Conservation (phyloP, 2,113 vertebrate genomes). For the Pseudolaguvia tuberculata region DNA sequence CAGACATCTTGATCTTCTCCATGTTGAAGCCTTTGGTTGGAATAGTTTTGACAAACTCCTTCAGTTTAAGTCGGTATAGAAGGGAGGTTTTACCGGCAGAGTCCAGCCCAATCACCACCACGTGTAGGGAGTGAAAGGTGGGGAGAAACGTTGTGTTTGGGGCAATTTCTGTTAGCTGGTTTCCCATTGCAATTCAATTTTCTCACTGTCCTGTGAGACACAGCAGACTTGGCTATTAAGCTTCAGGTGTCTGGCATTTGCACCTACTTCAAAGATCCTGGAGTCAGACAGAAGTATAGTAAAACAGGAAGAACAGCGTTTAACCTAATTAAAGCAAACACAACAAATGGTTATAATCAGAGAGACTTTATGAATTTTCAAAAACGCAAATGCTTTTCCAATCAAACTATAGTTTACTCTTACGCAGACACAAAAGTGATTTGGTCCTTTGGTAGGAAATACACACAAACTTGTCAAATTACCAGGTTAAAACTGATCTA, state of each 20-base stretch:
- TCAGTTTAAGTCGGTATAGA: constrained; percentile 83
- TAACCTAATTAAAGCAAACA: constrained; percentile 62
- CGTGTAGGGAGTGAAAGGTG: constrained; percentile 77
- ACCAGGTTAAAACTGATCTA: constrained; percentile 35
- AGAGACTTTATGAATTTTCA: too few species aligned
- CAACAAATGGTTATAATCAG: constrained; percentile 43
- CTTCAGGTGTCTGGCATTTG: constrained; percentile 59
- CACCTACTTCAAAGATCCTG: constrained; percentile 50
- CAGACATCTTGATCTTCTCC: constrained; percentile 80
- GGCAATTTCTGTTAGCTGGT: constrained; percentile 82
- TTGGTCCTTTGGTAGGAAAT: too few species aligned
- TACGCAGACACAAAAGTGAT: too few species aligned
- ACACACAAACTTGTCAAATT: background rate
- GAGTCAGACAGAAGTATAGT: constrained; percentile 48
- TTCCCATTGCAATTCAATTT: constrained; percentile 72
- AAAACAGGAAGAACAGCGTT: constrained; percentile 36
- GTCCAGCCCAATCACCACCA: constrained; percentile 83
- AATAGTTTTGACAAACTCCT: constrained; percentile 84
- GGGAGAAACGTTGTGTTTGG: constrained; percentile 76
- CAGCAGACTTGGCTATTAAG: constrained; percentile 48
- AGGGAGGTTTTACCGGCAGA: constrained; percentile 84
- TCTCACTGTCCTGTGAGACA: constrained; percentile 57
- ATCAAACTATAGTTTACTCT: too few species aligned
- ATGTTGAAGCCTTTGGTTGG: constrained; percentile 90
- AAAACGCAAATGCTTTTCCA: too few species aligned